Base-by-base conservation (phyloP, 2,797 vertebrate genomes). In the Micrastur ruficollis region DNA sequence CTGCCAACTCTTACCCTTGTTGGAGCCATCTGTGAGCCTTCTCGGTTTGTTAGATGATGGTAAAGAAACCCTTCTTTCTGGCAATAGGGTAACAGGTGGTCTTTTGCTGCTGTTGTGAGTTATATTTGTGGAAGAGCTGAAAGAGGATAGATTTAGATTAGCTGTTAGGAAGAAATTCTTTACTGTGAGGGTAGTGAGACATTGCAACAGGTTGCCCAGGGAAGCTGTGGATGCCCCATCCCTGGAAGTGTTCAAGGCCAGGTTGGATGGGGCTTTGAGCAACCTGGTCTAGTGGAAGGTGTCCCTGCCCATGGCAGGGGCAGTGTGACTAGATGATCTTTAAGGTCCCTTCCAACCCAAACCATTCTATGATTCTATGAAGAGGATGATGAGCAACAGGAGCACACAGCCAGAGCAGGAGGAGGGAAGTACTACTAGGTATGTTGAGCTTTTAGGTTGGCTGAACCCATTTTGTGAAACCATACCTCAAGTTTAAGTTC, bases 11-110 rank as follows among this genome's bases (percentile, higher is more conserved):
- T 90, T 63, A 27, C 9, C 6, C 36, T 78, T 55, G 7, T 14
- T 42, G 49, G 65, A 88, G 29, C 72, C 19, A 7, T 52, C 27
- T 74, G 11, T 25, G 52, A 72, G 27, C 23, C 12, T 58, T 31
- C 14, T 53, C 14, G 5, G 15, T 85, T 87, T 34, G 19, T 67
- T 59, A 52, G 31, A n/a, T 53, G 56, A 10, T 61, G 36, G 66
- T 74, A 86, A 52, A 49, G 25, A 74, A 82, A 14, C 31, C 14
- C 19, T 40, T 53, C 14, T 55, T 66, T 71, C 65, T 81, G 34
- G 34, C 38, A 34, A 0, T 12, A 49, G 67, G 5, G 27, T 65
- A 31, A 15, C 2, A 3, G 15, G 14, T 46, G n/a, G 3, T 50
- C 49, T 85, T 52, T 34, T 44, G 65, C 68, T 67, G 50, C 31